Evolutionary conservation across 1,140 invertebrate genomes (phyloP).

Genomic region (Meloidogyne floridensis): DNA sequence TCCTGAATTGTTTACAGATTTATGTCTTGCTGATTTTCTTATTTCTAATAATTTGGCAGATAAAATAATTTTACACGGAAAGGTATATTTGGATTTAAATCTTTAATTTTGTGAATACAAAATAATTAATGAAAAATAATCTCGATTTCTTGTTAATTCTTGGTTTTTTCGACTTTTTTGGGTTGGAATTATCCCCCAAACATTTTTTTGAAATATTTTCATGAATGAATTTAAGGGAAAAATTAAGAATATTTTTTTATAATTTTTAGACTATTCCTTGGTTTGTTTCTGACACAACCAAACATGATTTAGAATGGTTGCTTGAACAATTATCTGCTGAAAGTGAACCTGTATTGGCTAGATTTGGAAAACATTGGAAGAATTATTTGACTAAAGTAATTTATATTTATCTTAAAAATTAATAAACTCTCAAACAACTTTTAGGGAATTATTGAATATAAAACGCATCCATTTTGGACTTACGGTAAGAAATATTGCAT

Average conservation of each 20-base stretch:
- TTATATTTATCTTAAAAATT: background rate
- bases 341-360: constrained; percentile 59
- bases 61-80: constrained; percentile 81
- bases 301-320: constrained; percentile 77
- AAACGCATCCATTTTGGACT: constrained; percentile 58
- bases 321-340: constrained; percentile 64
- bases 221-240: no score
- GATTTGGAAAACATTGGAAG: constrained; percentile 65
- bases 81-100: constrained; percentile 68
- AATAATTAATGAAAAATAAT: background rate
- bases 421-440: constrained; percentile 13
- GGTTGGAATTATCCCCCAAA: no score
- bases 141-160: no score
- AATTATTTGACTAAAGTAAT: constrained; percentile 55
- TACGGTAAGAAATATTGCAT: constrained; percentile 23
- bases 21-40: constrained; percentile 82
- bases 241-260: background rate
- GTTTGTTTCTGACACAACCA: constrained; percentile 90
- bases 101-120: background rate
- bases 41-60: constrained; percentile 73
- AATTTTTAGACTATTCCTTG: constrained; percentile 76
- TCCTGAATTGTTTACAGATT: constrained; percentile 86
- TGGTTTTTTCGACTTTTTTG: no score
- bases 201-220: no score
- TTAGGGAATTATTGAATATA: constrained; percentile 36